Evolutionary conservation across 2,888 invertebrate genomes (phyloP).

Genomic region (Andrena fulva): DNA sequence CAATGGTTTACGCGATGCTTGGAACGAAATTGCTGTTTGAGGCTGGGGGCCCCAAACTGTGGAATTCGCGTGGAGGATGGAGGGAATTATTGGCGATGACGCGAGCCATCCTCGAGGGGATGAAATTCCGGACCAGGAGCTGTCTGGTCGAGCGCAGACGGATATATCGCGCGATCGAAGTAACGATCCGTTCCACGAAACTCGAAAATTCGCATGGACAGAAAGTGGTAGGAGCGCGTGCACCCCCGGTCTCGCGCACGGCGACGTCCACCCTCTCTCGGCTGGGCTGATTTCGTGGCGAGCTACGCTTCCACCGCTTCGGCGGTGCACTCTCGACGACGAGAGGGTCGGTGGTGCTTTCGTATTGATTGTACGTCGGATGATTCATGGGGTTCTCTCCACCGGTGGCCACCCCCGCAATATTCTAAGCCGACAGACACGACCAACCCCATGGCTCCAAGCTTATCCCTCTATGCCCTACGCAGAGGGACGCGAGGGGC

Average conservation of each 20-base stretch:
- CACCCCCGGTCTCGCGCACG: not conserved
- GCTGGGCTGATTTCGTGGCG: slow-evolving; percentile 57
- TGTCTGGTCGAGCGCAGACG: not conserved
- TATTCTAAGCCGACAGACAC: slow-evolving; percentile 76
- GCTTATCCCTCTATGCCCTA: slow-evolving; percentile 61
- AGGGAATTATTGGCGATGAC: slow-evolving; percentile 4
- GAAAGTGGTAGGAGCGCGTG: not conserved
- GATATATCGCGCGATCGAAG: slow-evolving; percentile 16
- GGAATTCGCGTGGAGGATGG: not conserved
- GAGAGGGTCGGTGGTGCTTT: slow-evolving; percentile 74
- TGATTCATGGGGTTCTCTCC: slow-evolving; percentile 81
- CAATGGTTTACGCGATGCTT: too few relatives aligned
- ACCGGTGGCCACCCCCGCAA: slow-evolving; percentile 73
- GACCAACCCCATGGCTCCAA: slow-evolving; percentile 62
- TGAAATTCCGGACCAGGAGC: not conserved
- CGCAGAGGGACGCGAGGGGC: slow-evolving; percentile 46
- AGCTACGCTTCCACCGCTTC: slow-evolving; percentile 54
- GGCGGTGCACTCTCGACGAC: slow-evolving; percentile 65
- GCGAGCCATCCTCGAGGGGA: slow-evolving; percentile 7
- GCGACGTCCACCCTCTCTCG: slow-evolving; percentile 19
- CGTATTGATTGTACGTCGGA: slow-evolving; percentile 83
- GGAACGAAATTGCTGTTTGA: too few relatives aligned
- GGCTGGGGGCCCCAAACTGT: too few relatives aligned
- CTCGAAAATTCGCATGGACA: slow-evolving; percentile 54
- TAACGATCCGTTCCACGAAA: slow-evolving; percentile 49